phyloP scores from a whole-genome alignment of 2,797 vertebrate genomes.

The Notolabrus celidotus region DNA sequence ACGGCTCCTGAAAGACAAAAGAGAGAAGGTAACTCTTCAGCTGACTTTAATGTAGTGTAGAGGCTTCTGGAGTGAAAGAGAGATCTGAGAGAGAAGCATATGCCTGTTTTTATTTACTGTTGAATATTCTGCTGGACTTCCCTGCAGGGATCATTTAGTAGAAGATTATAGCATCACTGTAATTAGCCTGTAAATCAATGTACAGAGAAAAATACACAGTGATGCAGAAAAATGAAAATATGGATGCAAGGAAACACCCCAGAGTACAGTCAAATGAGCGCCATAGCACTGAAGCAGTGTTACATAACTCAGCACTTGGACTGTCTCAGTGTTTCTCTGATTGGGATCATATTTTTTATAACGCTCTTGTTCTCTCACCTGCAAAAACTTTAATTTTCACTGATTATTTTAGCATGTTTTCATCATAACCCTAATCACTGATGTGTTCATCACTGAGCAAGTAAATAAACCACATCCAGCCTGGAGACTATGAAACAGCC shows the following conservation, averaged over 20 bases:
- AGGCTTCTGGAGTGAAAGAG: no score
- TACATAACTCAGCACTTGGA: not conserved
- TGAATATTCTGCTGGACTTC: not conserved
- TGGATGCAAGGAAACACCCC: not conserved
- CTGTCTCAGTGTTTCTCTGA: conserved; percentile 11
- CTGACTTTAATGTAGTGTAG: not conserved
- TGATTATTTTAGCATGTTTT: not conserved
- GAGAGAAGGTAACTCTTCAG: not conserved
- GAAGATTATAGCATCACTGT: not conserved
- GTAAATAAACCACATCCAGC: conserved; percentile 41
- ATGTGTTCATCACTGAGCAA: conserved; percentile 34
- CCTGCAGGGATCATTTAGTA: not conserved
- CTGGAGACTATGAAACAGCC: conserved; percentile 13
- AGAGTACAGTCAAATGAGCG: not conserved
- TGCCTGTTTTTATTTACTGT: not conserved
- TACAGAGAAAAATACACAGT: not conserved
- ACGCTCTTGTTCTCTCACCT: conserved; percentile 46
- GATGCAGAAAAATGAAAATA: not conserved
- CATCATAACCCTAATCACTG: not conserved
- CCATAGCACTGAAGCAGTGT: no score
- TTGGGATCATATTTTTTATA: not conserved
- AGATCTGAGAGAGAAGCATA: not conserved
- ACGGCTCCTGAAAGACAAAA: conserved; percentile 87
- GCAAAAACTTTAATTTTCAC: conserved; percentile 28
- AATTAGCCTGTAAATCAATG: not conserved